Percentiles rank a stretch among this genome's conserved stretches.
These are phyloP conservation scores for Trachelus stipa DNA, from an alignment of 2,888 invertebrate genomes.

Conservation along the genomic window DNA sequence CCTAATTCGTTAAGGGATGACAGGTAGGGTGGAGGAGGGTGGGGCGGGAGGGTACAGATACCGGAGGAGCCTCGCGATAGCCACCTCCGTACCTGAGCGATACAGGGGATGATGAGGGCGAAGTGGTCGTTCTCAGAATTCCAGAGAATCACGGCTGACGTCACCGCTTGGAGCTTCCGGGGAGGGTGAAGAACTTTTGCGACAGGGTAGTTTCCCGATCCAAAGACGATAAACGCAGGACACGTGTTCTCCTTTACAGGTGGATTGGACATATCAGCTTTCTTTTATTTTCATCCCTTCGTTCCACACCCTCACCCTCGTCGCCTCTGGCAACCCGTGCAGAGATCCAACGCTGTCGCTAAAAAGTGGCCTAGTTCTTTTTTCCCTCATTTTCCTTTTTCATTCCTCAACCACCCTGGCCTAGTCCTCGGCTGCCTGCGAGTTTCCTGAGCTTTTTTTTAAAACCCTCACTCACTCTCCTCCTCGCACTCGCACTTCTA, in stretches of 20 bases:
- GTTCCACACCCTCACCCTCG: background rate
- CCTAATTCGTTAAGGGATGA: background rate
- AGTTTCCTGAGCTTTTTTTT: background rate
- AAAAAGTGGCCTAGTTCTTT: constrained; percentile 35
- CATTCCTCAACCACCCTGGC: background rate
- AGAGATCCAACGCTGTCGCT: constrained; percentile 31
- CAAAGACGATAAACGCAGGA: background rate
- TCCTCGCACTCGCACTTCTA: constrained; percentile 14
- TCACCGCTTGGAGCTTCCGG: background rate
- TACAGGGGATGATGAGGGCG: background rate
- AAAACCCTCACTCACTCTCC: background rate
- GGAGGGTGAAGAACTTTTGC: background rate
- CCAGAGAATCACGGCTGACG: background rate
- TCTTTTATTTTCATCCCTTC: background rate
- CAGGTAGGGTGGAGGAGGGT: background rate
- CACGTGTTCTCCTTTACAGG: background rate
- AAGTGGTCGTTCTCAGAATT: background rate
- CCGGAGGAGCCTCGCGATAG: background rate
- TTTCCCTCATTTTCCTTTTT: background rate
- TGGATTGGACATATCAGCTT: background rate
- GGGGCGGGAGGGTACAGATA: background rate
- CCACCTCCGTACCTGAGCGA: background rate
- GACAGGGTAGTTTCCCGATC: background rate
- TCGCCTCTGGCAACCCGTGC: constrained; percentile 22
- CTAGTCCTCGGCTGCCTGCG: background rate